These are phyloP conservation scores for Porites rus DNA, from an alignment of 92 coral and sea anemone species.

Conservation along the genomic window DNA sequence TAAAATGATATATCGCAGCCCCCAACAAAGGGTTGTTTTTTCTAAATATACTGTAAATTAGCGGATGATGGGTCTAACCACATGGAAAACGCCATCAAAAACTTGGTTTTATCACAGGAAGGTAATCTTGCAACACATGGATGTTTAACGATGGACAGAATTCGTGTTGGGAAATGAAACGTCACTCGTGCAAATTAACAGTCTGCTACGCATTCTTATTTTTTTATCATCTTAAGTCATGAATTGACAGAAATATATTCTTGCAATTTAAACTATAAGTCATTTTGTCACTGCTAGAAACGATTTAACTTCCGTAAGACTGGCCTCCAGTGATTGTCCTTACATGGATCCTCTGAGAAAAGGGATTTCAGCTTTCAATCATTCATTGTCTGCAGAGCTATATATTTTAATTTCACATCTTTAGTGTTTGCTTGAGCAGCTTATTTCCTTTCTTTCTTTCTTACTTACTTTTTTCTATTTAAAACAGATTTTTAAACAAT, in stretches of 20 bases:
- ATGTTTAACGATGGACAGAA: neutral
- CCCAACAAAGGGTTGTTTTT: neutral
- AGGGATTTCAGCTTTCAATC: neutral
- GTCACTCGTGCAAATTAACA: neutral
- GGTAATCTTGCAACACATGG: neutral
- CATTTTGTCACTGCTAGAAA: neutral
- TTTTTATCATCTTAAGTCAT: neutral
- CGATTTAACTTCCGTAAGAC: neutral
- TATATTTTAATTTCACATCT: neutral
- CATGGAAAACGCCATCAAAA: neutral
- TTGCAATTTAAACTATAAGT: too few species aligned
- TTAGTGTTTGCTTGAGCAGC: neutral
- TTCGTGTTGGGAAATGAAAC: constrained; percentile 17
- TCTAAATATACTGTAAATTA: neutral
- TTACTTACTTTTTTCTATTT: neutral
- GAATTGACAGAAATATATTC: neutral
- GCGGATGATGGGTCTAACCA: neutral
- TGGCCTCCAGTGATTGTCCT: neutral
- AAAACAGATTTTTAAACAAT: neutral
- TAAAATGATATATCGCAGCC: constrained; percentile 20
- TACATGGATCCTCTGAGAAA: neutral
- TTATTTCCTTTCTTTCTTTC: too few species aligned
- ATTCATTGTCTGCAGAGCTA: neutral
- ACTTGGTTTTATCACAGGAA: neutral
- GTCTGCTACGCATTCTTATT: neutral